A percentile compares a stretch with the other conserved stretches of the same genome.
Evolutionary conservation across 2,888 invertebrate species (phyloP).

Genomic region (Xestia xanthographa): DNA sequence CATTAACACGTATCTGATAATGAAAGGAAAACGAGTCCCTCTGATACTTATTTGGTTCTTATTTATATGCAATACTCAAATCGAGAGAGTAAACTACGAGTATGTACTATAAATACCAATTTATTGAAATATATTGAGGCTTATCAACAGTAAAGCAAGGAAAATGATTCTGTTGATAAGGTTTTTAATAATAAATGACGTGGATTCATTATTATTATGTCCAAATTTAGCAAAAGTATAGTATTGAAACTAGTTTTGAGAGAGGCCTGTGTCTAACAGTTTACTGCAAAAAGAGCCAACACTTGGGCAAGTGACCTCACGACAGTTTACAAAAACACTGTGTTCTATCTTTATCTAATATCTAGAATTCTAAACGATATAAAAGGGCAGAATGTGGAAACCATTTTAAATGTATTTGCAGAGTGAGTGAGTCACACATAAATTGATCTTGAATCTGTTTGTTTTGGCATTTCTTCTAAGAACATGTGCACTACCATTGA

Average conservation of each 20-base stretch:
- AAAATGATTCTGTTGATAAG: neutral
- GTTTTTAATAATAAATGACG: neutral
- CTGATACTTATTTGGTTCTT: conserved; percentile 4
- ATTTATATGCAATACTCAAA: neutral
- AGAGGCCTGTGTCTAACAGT: neutral
- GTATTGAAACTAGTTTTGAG: neutral
- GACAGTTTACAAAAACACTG: neutral
- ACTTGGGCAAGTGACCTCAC: neutral
- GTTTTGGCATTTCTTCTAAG: conserved; percentile 37
- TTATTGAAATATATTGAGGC: neutral
- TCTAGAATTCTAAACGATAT: neutral
- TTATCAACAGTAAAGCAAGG: neutral
- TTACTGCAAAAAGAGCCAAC: neutral
- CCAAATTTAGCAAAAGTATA: neutral
- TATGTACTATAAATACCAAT: neutral
- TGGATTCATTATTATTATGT: neutral
- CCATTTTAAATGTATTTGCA: conserved; percentile 15
- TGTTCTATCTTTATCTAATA: conserved; percentile 2
- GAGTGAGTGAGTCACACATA: conserved; percentile 29
- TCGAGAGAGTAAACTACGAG: neutral
- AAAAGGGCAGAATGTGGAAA: neutral
- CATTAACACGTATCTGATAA: conserved; percentile 38
- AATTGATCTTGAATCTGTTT: conserved; percentile 28
- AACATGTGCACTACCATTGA: neutral
- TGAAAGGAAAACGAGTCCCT: conserved; percentile 24